Evolutionary conservation across 2,797 vertebrate genomes (phyloP).

Genomic region (Halcyon chelicuti): DNA sequence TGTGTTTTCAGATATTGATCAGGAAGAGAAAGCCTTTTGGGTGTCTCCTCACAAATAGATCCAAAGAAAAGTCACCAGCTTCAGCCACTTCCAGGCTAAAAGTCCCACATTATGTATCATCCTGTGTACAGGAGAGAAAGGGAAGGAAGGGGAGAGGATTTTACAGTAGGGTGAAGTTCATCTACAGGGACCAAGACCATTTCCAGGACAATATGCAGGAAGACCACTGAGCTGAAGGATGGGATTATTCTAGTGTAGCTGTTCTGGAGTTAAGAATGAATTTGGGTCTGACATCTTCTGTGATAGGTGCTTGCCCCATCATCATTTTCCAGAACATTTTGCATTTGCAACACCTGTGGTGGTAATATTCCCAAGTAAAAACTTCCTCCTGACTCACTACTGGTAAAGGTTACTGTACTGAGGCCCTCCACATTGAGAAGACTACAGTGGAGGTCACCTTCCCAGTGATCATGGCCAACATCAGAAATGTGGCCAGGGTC

Average conservation of each 20-base stretch:
- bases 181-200: not conserved
- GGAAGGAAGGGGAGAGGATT: not conserved
- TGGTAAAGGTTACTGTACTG: not conserved
- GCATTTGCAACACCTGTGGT: not conserved
- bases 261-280: not conserved
- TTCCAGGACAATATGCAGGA: not conserved
- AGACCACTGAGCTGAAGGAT: not conserved
- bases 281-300: not conserved
- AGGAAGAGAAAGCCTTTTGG: not conserved
- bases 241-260: not conserved
- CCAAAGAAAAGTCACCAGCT: not conserved
- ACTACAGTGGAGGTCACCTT: not conserved
- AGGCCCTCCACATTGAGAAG: not conserved
- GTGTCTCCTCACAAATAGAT: not conserved
- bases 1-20: not conserved
- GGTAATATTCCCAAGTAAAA: not conserved
- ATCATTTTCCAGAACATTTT: not conserved
- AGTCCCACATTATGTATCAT: not conserved
- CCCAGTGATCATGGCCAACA: not conserved
- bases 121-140: not conserved
- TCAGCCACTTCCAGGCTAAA: not conserved
- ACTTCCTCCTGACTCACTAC: rapidly evolving
- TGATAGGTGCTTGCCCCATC: not conserved
- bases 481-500: not conserved
- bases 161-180: not conserved